Percentiles rank a stretch among this genome's conserved stretches.
phyloP scores from a whole-genome alignment of 2,888 invertebrate genomes.

The Drosophila mercatorum region DNA sequence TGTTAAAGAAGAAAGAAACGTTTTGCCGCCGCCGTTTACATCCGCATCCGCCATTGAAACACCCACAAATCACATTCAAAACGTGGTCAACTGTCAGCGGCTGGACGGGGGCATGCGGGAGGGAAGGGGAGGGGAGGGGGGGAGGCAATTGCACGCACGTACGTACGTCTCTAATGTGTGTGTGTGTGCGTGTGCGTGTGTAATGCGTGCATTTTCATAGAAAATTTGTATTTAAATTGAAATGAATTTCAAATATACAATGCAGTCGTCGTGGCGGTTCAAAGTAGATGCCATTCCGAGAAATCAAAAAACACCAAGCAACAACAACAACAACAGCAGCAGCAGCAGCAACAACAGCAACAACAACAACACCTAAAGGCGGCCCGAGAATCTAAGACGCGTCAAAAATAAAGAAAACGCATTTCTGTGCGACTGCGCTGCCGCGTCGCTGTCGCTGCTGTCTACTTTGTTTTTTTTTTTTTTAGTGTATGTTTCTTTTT shows the following conservation, averaged over 20 bases:
- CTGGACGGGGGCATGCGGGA: background rate
- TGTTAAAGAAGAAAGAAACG: constrained; percentile 38
- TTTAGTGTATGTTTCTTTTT: constrained; percentile 6
- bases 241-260: constrained; percentile 79
- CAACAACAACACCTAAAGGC: constrained; percentile 22
- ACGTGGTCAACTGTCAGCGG: constrained; percentile 55
- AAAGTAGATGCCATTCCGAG: constrained; percentile 78
- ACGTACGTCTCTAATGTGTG: constrained; percentile 12
- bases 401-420: constrained; percentile 76
- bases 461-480: constrained; percentile 50
- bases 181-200: constrained; percentile 40
- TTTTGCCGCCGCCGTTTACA: constrained; percentile 38
- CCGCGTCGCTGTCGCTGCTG: constrained; percentile 18
- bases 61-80: constrained; percentile 62
- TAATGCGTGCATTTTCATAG: constrained; percentile 78
- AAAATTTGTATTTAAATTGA: constrained; percentile 80
- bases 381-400: constrained; percentile 71
- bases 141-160: constrained; percentile 33
- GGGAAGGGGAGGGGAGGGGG: no score
- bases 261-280: constrained; percentile 69
- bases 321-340: constrained; percentile 16
- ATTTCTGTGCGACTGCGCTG: constrained; percentile 58
- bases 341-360: constrained; percentile 2
- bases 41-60: constrained; percentile 59
- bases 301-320: constrained; percentile 63